Evolutionary conservation across 2,888 invertebrate genomes (phyloP), one percentile per base, ranked within the genome.

Genomic region (Rhagophthalmus giganteus): DNA sequence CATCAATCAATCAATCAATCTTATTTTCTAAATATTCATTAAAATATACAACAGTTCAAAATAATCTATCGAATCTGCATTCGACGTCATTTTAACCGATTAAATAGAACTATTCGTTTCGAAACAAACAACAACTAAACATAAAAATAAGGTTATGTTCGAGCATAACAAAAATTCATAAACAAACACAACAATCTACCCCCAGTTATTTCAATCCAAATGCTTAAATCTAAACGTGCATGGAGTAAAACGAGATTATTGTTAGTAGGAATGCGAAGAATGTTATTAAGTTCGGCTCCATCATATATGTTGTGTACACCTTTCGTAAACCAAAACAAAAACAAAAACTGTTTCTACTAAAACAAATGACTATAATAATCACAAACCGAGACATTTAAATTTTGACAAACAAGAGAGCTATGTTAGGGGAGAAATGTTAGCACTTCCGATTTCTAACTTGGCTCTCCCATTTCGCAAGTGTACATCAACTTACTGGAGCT

Each of bases 401-500:
- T 54, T 52, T 45, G 57, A 45, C 42, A 35, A 47, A 58, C 61
- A 58, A 58, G 50, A 55, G 58, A 58, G 57, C 7, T 5, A 20
- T 20, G 7, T 20, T 20, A 20, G 7, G 20, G 3, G 7, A 20
- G 7, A 5, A 20, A 20, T 3, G 10, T 27, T 27, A 9, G n/a
- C n/a, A n/a, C n/a, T n/a, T n/a, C n/a, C n/a, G n/a, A n/a, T n/a
- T n/a, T n/a, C n/a, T n/a, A n/a, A n/a, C n/a, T n/a, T n/a, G n/a
- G n/a, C n/a, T n/a, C n/a, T n/a, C n/a, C n/a, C n/a, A n/a, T n/a
- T n/a, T n/a, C 27, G 27, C 40, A 31, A 58, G 63, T 66, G 67
- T 66, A 68, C 65, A 59, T 63, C 60, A 61, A 76, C 82, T 84
- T 81, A 88, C 87, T 74, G 91, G 90, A 73, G 86, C 85, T 62